Evolutionary conservation across 2,797 vertebrate genomes (phyloP).

Genomic region (Enteromius treurensis): DNA sequence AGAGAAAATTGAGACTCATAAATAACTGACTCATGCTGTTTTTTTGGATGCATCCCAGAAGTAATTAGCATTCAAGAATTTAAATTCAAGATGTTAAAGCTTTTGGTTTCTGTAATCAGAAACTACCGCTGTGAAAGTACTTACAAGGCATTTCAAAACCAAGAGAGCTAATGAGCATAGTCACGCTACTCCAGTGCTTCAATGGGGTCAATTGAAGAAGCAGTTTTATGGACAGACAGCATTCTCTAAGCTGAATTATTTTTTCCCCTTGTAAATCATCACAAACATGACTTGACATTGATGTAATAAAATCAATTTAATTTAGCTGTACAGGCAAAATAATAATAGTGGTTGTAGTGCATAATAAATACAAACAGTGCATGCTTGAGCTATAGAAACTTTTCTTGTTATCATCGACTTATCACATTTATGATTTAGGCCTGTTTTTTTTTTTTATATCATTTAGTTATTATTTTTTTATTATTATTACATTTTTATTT

Average conservation of each 20-base stretch:
- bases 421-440: not conserved
- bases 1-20: constrained; percentile 1
- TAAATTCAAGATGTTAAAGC: not conserved
- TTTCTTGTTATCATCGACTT: no score
- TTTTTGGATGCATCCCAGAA: not conserved
- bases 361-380: not conserved
- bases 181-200: not conserved
- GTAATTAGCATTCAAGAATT: constrained; percentile 19
- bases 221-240: not conserved
- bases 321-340: not conserved
- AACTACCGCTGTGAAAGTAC: not conserved
- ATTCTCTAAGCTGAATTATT: not conserved
- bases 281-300: not conserved
- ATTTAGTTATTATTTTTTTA: not conserved
- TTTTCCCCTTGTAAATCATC: not conserved
- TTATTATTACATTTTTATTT: not conserved
- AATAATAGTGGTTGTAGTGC: not conserved
- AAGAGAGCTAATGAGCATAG: not conserved
- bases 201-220: not conserved
- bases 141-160: not conserved
- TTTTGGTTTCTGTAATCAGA: constrained; percentile 17
- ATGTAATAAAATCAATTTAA: not conserved
- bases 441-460: not conserved
- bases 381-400: not conserved
- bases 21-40: constrained; percentile 35